Evolutionary conservation across 1,140 invertebrate genomes (phyloP).

Genomic region (Charaxes varanes): DNA sequence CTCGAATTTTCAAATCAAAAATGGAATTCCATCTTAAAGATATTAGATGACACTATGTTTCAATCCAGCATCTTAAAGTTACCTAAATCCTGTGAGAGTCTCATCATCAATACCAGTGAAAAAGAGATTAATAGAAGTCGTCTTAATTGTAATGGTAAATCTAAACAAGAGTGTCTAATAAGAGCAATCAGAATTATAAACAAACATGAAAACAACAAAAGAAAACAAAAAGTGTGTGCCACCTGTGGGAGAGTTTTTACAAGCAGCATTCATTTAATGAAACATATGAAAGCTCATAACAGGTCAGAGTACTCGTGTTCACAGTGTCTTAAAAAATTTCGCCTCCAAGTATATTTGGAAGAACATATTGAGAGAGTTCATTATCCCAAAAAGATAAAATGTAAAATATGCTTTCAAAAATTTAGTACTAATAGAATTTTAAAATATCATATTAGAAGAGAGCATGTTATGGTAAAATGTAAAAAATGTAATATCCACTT

Average conservation of each 20-base stretch:
- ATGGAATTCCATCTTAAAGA: constrained; percentile 28
- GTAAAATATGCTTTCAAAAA: constrained; percentile 43
- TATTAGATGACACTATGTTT: neutral
- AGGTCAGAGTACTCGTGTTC: constrained; percentile 27
- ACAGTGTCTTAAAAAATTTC: constrained; percentile 43
- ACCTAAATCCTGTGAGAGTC: no score
- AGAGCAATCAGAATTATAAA: constrained; percentile 22
- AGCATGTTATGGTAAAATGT: constrained; percentile 39
- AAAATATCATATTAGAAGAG: constrained; percentile 31
- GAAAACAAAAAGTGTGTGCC: constrained; percentile 22
- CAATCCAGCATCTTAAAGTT: neutral
- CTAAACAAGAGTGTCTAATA: no score
- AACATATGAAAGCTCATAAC: constrained; percentile 37
- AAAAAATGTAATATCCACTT: constrained; percentile 44
- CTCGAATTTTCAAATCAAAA: constrained; percentile 32
- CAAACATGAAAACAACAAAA: constrained; percentile 8
- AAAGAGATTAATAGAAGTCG: no score
- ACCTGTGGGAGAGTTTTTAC: constrained; percentile 36
- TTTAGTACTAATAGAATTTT: constrained; percentile 45
- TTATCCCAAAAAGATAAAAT: constrained; percentile 41
- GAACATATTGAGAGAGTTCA: constrained; percentile 45
- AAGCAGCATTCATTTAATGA: constrained; percentile 20
- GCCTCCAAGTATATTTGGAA: constrained; percentile 26
- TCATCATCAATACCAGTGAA: no score
- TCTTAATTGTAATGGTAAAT: no score